phyloP scores from a whole-genome alignment of 2,797 vertebrate genomes.

The Tauraco hartlaubi region DNA sequence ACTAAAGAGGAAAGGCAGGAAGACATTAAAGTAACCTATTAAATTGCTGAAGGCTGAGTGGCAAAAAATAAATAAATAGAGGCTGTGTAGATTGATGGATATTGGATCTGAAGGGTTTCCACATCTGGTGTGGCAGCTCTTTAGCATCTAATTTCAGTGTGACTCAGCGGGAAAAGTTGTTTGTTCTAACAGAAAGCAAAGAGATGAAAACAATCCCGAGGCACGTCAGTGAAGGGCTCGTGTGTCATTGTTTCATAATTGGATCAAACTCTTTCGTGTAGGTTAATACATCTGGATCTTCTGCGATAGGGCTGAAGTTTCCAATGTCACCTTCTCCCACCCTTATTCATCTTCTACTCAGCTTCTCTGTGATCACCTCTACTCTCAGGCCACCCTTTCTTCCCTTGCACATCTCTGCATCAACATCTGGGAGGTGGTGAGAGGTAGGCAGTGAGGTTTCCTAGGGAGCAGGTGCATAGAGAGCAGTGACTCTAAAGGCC shows the following conservation, averaged over 20 bases:
- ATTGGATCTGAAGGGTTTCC: conserved; percentile 61
- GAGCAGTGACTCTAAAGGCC: neutral
- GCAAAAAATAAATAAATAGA: conserved; percentile 40
- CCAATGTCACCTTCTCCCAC: neutral
- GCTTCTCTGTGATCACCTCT: neutral
- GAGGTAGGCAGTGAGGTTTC: neutral
- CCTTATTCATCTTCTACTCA: neutral
- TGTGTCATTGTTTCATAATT: neutral
- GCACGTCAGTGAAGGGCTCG: neutral
- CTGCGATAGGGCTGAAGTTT: neutral
- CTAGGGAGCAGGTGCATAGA: neutral
- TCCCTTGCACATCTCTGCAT: neutral
- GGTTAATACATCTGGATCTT: neutral
- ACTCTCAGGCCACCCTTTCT: neutral
- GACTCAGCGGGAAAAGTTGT: conserved; percentile 51
- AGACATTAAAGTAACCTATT: conserved; percentile 20
- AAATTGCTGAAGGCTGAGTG: conserved; percentile 33
- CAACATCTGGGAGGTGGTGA: neutral
- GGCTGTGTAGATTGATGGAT: conserved; percentile 32
- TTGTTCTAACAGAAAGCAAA: conserved; percentile 1
- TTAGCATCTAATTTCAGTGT: conserved; percentile 38
- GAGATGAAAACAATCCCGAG: neutral
- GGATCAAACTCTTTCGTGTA: neutral
- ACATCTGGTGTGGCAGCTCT: conserved; percentile 53
- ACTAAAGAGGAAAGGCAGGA: conserved; percentile 2